A percentile compares a stretch with the other conserved stretches of the same genome.
Evolutionary conservation across 2,888 invertebrate genomes (phyloP).

Genomic region (Gortyna flavago): DNA sequence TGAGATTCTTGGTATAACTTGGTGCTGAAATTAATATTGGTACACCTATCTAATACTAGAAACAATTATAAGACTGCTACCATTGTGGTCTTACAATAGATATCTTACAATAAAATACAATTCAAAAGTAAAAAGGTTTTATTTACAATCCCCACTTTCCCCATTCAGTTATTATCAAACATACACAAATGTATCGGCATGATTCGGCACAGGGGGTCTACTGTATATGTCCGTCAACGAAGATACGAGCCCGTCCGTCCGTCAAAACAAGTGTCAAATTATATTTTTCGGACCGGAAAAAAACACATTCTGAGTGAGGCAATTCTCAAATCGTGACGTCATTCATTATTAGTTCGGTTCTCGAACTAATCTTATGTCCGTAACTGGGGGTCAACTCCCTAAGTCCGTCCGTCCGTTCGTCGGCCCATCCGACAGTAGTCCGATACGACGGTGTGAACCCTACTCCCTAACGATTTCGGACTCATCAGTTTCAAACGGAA

Average conservation of each 20-base stretch:
- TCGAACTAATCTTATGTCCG: neutral
- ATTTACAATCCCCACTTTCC: neutral
- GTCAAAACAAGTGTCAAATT: neutral
- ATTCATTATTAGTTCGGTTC: neutral
- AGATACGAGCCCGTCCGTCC: neutral
- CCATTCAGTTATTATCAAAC: neutral
- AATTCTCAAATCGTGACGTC: neutral
- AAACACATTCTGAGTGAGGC: neutral
- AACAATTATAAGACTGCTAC: no score
- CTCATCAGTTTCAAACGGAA: no score
- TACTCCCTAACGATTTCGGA: no score
- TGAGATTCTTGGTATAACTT: slow-evolving; percentile 75
- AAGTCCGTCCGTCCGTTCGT: no score
- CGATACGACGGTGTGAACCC: no score
- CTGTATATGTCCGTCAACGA: neutral
- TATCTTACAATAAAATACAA: neutral
- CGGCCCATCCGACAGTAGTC: no score
- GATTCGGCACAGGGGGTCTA: neutral
- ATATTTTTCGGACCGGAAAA: neutral
- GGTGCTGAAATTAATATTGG: slow-evolving; percentile 62
- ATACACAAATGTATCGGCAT: neutral
- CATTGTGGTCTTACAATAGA: no score
- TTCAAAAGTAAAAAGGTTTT: neutral
- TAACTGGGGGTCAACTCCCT: no score
- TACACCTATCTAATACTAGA: no score